Base-by-base conservation (phyloP, 2,113 vertebrate species). In the Varanus salvator region DNA sequence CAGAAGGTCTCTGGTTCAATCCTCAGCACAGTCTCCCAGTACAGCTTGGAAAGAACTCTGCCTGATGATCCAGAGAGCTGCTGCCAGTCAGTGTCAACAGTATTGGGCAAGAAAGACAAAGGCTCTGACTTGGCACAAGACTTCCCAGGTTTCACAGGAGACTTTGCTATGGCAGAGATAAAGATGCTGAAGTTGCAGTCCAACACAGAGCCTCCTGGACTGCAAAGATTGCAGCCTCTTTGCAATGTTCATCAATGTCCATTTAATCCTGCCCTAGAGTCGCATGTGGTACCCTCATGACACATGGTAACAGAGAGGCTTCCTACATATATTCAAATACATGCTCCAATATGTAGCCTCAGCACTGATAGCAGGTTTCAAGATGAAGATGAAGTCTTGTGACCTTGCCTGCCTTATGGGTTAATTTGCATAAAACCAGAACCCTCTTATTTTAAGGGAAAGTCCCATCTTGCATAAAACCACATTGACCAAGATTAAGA, bases 401-500 rank as follows among this genome's bases (percentile, higher is more conserved):
- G 34, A 38, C 48, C 38, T 87, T 66, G 85, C 25, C 60, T 86
- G 52, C n/a, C n/a, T 76, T 8, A 9, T 77, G 31, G n/a, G n/a
- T 15, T 82, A 48, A 64, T 87, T 87, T 77, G 29, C 60, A 60
- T 48, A 86, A 86, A 60, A 60, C 25, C 72, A 86, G n/a, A 27
- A 38, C 64, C 29, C 54, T 64, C 72, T 86, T 64, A 82, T 8
- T 1, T 38, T 44, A 66, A 76, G 85, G 84, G 74, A 29, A 87
- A 87, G 23, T 87, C 85, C 85, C 85, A 48, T 77, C 9, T 44
- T 87, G 54, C 25, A 60, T 57, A 38, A 50, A 74, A 85, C 50
- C 52, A 34, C 52, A n/a, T 8, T 34, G 27, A 21, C 57, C 72
- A 64, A 48, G 54, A 87, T 76, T 44, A 12, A 76, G 66, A 77